Conservation (phyloP, 2,888 invertebrate genomes). For the Caenorhabditis angaria region DNA sequence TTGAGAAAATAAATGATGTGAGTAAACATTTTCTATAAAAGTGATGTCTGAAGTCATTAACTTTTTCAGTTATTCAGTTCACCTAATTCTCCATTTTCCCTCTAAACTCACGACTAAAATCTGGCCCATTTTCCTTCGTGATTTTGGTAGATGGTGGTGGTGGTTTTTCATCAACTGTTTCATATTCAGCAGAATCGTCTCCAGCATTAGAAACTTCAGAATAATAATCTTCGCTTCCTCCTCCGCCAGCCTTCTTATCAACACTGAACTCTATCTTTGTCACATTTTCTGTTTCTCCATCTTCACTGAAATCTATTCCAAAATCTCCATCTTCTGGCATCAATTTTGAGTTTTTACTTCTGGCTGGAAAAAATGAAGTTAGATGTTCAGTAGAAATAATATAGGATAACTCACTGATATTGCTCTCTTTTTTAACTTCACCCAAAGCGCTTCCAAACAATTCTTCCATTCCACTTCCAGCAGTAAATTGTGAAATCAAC, state of each 20-base stretch:
- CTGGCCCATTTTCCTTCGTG: slow-evolving; percentile 18
- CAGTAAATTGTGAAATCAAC: slow-evolving; percentile 66
- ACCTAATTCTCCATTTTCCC: too few relatives aligned
- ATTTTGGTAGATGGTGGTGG: slow-evolving; percentile 37
- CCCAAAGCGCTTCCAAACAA: slow-evolving; percentile 59
- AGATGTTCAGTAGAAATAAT: too few relatives aligned
- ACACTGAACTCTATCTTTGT: slow-evolving; percentile 52
- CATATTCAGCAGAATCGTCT: slow-evolving; percentile 39
- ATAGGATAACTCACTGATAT: slow-evolving; percentile 16
- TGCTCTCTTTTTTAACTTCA: slow-evolving; percentile 47
- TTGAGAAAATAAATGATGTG: too few relatives aligned
- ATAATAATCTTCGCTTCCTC: slow-evolving; percentile 57
- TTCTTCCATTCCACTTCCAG: slow-evolving; percentile 55
- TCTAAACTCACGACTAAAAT: slow-evolving; percentile 31
- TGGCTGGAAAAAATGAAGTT: slow-evolving; percentile 29
- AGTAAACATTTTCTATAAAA: too few relatives aligned
- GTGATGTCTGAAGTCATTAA: too few relatives aligned
- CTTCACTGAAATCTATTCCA: slow-evolving; percentile 68
- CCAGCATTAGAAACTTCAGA: slow-evolving; percentile 37
- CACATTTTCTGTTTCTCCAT: slow-evolving; percentile 40
- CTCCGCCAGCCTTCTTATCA: slow-evolving; percentile 25
- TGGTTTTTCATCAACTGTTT: slow-evolving; percentile 24
- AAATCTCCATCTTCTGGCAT: slow-evolving; percentile 66
- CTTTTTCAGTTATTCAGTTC: too few relatives aligned
- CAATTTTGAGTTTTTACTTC: slow-evolving; percentile 45